Evolutionary conservation across 1,140 invertebrate species (phyloP).

Genomic region (Laupala kohalensis): DNA sequence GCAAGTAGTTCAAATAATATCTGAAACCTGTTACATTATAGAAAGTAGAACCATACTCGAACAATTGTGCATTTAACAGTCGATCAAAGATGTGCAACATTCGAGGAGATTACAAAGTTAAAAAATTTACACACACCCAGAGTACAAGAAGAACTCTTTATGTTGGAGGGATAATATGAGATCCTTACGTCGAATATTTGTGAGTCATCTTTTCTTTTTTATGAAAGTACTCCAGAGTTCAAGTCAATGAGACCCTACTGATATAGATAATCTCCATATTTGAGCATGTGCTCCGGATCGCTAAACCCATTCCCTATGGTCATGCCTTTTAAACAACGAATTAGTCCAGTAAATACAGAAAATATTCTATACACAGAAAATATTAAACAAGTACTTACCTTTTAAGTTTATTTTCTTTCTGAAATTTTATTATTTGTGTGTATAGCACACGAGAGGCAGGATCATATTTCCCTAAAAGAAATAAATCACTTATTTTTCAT

Average conservation of each 20-base stretch:
- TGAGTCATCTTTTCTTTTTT: constrained; percentile 30
- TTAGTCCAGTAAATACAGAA: too few relatives aligned
- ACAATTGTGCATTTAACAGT: constrained; percentile 56
- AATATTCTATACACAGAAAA: too few relatives aligned
- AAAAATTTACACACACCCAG: background rate
- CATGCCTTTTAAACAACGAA: constrained; percentile 27
- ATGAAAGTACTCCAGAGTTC: constrained; percentile 43
- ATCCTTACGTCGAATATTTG: constrained; percentile 35
- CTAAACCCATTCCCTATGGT: constrained; percentile 76
- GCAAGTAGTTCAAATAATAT: constrained; percentile 69
- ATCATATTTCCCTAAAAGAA: too few relatives aligned
- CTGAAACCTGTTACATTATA: constrained; percentile 64
- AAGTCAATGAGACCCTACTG: constrained; percentile 64
- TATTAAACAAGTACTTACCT: too few relatives aligned
- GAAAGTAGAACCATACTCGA: constrained; percentile 46
- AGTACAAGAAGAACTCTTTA: background rate
- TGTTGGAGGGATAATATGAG: background rate
- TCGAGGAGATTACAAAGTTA: background rate
- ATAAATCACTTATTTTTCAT: too few relatives aligned
- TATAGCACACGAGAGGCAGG: too few relatives aligned
- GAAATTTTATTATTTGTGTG: too few relatives aligned
- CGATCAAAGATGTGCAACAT: constrained; percentile 45
- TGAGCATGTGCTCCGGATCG: constrained; percentile 64
- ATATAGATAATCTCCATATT: constrained; percentile 71
- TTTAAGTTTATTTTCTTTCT: too few relatives aligned